These are phyloP conservation scores for Strigamia transsilvanica DNA, from an alignment of 2,888 invertebrate species.

Conservation along the genomic window DNA sequence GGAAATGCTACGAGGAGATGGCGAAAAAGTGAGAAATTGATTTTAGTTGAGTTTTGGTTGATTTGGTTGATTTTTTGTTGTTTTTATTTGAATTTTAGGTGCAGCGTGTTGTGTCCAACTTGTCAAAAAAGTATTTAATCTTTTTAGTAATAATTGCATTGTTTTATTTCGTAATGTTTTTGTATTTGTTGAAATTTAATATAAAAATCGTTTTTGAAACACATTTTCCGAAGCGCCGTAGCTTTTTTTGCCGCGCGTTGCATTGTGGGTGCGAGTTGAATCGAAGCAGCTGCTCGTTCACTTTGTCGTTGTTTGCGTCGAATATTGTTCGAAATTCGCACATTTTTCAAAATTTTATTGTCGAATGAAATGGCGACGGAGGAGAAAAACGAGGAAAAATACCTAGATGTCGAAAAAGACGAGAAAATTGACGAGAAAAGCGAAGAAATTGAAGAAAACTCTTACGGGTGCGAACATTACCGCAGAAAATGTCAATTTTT, in stretches of 20 bases:
- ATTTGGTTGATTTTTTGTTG: not conserved
- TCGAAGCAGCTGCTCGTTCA: too few relatives aligned
- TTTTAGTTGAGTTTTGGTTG: not conserved
- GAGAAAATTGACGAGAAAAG: not conserved
- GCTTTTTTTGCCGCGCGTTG: too few relatives aligned
- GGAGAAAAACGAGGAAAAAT: not conserved
- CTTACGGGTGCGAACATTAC: conserved; percentile 80
- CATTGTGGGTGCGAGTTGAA: too few relatives aligned
- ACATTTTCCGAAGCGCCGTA: too few relatives aligned
- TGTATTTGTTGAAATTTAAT: too few relatives aligned
- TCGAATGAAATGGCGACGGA: not conserved
- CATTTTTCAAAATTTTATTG: too few relatives aligned
- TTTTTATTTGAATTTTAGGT: not conserved
- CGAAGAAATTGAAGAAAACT: conserved; percentile 58
- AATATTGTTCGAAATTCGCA: too few relatives aligned
- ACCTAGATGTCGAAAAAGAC: not conserved
- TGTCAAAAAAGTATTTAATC: not conserved
- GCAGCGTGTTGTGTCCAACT: not conserved
- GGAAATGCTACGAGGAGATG: not conserved
- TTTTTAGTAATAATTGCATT: not conserved
- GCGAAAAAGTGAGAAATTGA: not conserved
- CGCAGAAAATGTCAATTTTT: conserved; percentile 85
- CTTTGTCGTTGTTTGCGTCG: too few relatives aligned
- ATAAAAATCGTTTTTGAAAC: too few relatives aligned
- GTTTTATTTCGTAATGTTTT: too few relatives aligned